Evolutionary conservation across 1,140 invertebrate species (phyloP), one percentile per base, ranked within the genome.

Genomic region (Belonocnema kinseyi): DNA sequence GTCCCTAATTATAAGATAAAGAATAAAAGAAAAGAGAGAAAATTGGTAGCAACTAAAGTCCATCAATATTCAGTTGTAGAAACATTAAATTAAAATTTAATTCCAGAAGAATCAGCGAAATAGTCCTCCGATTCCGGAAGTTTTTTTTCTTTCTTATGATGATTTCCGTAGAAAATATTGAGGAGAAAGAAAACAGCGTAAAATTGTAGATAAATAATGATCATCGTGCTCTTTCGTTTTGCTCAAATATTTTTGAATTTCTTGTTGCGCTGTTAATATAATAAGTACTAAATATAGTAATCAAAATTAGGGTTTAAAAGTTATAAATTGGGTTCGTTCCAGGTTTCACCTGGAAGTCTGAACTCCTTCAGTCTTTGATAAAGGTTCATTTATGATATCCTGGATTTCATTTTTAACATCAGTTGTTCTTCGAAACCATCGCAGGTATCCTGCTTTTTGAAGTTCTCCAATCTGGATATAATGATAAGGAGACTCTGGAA

Each of bases 31-130:
- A 26, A n/a, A 26, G 21, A 3, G 21, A 26, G 21, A 26, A 26
- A 26, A 26, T 26, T 26, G 1, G 1, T 26, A 26, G 21, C 21
- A 26, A 26, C 21, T 3, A 1, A 26, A 86, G 83, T 61, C 51
- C 90, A 70, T 21, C 77, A 5, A 78, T 72, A 13, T 89, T 77
- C 2, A 86, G 74, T 0, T 75, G 70, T 0, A 85, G 21, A 1
- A 87, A 83, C 7, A 91, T 74, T 3, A 92, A 77, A 78, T 89
- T 87, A 74, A 92, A 90, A 51, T 92, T 90, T 81, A 93, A 81
- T 7, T 93, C 90, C 5, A 91, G 83, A 0, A 90, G 74, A 6
- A 81, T 82, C 11, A 92, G 83, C 0, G 89, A 81, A 4, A 88
- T 12, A 0, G 85, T 75, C 4, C 84, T 3, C 90, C 89, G 0